Conservation (phyloP, 1,140 invertebrate genomes). For the Drosophila truncata region DNA sequence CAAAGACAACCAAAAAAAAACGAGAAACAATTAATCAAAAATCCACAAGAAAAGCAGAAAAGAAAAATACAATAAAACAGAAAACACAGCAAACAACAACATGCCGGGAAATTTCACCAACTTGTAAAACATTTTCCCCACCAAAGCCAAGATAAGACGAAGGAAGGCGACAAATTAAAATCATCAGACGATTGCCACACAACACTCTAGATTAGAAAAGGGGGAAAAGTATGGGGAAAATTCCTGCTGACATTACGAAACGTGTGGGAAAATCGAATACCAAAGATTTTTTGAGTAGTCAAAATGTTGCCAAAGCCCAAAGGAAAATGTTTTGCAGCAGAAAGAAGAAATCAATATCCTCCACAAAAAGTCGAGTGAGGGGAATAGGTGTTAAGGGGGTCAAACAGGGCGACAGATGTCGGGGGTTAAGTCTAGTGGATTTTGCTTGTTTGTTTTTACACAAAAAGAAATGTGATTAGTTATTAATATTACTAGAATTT, state of each 20-base stretch:
- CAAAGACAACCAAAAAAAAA: conserved; percentile 34
- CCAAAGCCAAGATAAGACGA: conserved; percentile 22
- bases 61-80: conserved; percentile 9
- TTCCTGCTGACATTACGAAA: conserved; percentile 60
- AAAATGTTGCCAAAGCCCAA: conserved; percentile 47
- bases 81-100: conserved; percentile 20
- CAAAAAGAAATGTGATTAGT: neutral
- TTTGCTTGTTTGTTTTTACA: conserved; percentile 7
- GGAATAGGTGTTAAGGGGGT: conserved; percentile 18
- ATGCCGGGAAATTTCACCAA: conserved; percentile 65
- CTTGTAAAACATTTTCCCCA: conserved; percentile 74
- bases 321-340: conserved; percentile 28
- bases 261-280: conserved; percentile 44
- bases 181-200: conserved; percentile 45
- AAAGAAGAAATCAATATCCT: conserved; percentile 45
- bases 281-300: conserved; percentile 20
- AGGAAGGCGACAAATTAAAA: conserved; percentile 70
- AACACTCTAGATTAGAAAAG: conserved; percentile 30
- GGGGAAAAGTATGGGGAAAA: conserved; percentile 10
- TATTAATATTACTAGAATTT: neutral
- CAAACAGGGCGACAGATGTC: conserved; percentile 24
- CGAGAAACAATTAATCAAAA: conserved; percentile 70
- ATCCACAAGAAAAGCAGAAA: conserved; percentile 23
- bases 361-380: neutral
- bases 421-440: conserved; percentile 26